Conservation (phyloP, 2,888 invertebrate species). For the Syrista parreyssii region DNA sequence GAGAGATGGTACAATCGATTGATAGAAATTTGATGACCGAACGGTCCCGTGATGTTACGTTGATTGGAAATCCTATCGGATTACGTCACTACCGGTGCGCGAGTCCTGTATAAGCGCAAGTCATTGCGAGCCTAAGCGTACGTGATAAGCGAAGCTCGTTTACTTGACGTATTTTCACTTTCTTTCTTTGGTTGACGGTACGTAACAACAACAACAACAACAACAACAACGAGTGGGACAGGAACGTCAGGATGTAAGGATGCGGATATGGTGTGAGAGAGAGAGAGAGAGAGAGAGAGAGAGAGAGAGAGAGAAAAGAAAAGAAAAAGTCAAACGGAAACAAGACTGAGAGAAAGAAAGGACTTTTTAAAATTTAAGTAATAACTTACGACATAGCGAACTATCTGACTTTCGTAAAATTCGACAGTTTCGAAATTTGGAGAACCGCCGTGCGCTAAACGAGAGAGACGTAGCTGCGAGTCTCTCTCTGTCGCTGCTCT, state of each 20-base stretch:
- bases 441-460: not conserved
- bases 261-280: slow-evolving; percentile 39
- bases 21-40: too few species aligned
- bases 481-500: not conserved
- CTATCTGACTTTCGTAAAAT: slow-evolving; percentile 27
- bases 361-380: slow-evolving; percentile 52
- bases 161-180: slow-evolving; percentile 25
- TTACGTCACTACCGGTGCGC: not conserved
- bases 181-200: slow-evolving; percentile 22
- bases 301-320: slow-evolving; percentile 46
- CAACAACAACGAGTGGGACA: not conserved
- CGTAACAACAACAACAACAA: too few species aligned
- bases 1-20: too few species aligned
- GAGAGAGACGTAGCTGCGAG: too few species aligned
- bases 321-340: slow-evolving; percentile 35
- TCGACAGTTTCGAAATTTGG: slow-evolving; percentile 9
- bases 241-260: slow-evolving; percentile 35
- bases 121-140: slow-evolving; percentile 22
- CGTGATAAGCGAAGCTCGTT: slow-evolving; percentile 41
- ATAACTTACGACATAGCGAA: slow-evolving; percentile 55
- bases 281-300: slow-evolving; percentile 45
- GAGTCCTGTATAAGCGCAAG: not conserved
- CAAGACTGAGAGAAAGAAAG: not conserved
- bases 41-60: too few species aligned
- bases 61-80: not conserved